phyloP scores from a whole-genome alignment of 1,140 invertebrate genomes.

The Calliopsis andreniformis region DNA sequence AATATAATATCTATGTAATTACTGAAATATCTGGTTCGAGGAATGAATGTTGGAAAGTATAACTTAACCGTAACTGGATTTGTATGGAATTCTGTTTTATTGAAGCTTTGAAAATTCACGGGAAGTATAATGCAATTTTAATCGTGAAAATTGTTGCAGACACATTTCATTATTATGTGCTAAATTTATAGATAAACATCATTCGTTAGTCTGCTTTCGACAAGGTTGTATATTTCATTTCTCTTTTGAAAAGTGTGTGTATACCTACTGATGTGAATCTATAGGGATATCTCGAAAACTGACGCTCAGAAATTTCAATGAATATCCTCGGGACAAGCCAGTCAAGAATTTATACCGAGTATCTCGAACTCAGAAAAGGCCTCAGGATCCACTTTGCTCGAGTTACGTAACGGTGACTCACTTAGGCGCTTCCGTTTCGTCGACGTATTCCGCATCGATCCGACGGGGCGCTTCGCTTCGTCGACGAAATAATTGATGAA shows the following conservation, averaged over 20 bases:
- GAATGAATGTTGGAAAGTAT: too few relatives aligned
- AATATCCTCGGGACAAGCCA: conserved; percentile 4
- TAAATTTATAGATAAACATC: too few relatives aligned
- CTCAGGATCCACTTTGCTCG: neutral
- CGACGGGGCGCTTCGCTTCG: neutral
- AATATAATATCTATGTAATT: too few relatives aligned
- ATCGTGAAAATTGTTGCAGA: too few relatives aligned
- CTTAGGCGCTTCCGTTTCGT: conserved; percentile 21
- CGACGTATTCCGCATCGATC: conserved; percentile 26
- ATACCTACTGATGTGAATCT: neutral
- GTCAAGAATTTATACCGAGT: conserved; percentile 1
- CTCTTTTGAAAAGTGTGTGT: neutral
- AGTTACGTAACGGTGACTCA: conserved; percentile 29
- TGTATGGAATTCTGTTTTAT: too few relatives aligned
- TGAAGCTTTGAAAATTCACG: too few relatives aligned
- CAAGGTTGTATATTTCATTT: neutral
- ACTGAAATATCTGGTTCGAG: too few relatives aligned
- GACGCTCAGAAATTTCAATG: neutral
- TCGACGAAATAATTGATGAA: conserved; percentile 56
- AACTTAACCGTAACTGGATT: too few relatives aligned
- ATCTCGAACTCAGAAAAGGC: neutral
- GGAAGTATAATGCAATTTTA: too few relatives aligned
- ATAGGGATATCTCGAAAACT: neutral
- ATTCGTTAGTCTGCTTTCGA: too few relatives aligned
- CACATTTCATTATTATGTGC: too few relatives aligned